phyloP scores from a whole-genome alignment of 92 coral and sea anemone species.

The Phenganax subtilis region DNA sequence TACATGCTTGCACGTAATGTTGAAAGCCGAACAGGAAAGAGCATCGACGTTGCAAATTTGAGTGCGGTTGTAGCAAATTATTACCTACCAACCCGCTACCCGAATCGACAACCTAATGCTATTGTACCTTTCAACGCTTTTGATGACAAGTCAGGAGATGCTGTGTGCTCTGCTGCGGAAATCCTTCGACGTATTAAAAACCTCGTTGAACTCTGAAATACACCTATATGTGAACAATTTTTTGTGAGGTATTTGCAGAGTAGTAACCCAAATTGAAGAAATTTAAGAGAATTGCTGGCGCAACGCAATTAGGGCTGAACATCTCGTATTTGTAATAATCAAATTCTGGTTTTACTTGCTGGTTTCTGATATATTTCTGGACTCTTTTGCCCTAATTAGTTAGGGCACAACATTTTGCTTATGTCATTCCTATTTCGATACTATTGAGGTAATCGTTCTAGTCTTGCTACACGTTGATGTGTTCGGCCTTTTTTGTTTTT shows the following conservation, averaged over 20 bases:
- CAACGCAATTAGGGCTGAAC: not conserved
- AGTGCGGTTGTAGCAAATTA: not conserved
- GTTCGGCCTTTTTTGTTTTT: too few species aligned
- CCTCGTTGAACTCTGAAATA: not conserved
- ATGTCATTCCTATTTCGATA: too few species aligned
- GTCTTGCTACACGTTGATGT: too few species aligned
- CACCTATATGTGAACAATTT: not conserved
- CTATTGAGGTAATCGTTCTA: too few species aligned
- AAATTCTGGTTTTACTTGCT: not conserved
- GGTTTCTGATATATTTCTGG: too few species aligned
- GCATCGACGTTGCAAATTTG: not conserved
- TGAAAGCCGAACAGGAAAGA: not conserved
- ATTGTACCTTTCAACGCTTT: slow-evolving; percentile 14
- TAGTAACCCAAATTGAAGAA: not conserved
- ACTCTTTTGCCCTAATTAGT: too few species aligned
- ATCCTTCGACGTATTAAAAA: slow-evolving; percentile 4
- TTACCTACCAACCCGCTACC: slow-evolving; percentile 29
- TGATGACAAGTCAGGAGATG: not conserved
- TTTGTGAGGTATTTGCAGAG: not conserved
- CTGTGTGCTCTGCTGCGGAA: slow-evolving; percentile 6
- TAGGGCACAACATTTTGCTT: too few species aligned
- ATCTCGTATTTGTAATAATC: not conserved
- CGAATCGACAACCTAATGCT: not conserved
- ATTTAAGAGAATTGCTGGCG: not conserved
- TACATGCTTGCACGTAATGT: slow-evolving; percentile 20